These are phyloP conservation scores for Gymnoscopelus microlampas DNA, from an alignment of 2,797 vertebrate species.

Conservation along the genomic window DNA sequence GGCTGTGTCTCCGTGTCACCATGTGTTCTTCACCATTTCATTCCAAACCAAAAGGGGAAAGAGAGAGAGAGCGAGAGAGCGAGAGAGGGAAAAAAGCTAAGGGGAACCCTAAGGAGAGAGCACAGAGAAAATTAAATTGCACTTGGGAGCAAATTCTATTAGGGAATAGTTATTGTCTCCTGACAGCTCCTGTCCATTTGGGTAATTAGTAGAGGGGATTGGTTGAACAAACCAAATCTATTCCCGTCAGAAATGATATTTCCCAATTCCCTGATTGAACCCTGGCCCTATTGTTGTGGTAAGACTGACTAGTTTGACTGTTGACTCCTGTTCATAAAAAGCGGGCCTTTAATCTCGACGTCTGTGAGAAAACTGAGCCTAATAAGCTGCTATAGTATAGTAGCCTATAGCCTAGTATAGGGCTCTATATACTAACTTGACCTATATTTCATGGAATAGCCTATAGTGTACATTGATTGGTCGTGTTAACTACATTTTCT, in stretches of 20 bases:
- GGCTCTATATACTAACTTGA: not conserved
- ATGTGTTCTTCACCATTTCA: conserved; percentile 30
- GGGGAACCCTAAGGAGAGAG: conserved; percentile 77
- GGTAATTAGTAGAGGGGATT: conserved; percentile 89
- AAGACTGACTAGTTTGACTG: conserved; percentile 38
- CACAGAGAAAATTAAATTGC: conserved; percentile 95
- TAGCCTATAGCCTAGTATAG: not conserved
- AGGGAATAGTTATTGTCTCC: conserved; percentile 92
- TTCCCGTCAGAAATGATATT: conserved; percentile 76
- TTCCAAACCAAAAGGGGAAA: conserved; percentile 52
- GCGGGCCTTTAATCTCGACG: no score
- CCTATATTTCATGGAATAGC: not conserved
- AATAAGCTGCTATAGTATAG: not conserved
- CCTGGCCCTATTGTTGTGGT: conserved; percentile 51
- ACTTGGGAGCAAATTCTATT: conserved; percentile 98
- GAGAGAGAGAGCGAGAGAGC: conserved; percentile 57
- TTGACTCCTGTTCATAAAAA: conserved; percentile 32
- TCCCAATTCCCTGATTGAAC: conserved; percentile 76
- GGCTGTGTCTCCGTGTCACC: not conserved
- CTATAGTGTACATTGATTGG: not conserved
- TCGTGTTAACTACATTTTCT: no score
- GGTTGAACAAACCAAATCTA: conserved; percentile 77
- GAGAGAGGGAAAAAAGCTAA: conserved; percentile 67
- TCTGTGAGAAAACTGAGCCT: no score
- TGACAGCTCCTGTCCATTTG: conserved; percentile 92